Conservation (phyloP, 2,888 invertebrate species). For the Apamea anceps region DNA sequence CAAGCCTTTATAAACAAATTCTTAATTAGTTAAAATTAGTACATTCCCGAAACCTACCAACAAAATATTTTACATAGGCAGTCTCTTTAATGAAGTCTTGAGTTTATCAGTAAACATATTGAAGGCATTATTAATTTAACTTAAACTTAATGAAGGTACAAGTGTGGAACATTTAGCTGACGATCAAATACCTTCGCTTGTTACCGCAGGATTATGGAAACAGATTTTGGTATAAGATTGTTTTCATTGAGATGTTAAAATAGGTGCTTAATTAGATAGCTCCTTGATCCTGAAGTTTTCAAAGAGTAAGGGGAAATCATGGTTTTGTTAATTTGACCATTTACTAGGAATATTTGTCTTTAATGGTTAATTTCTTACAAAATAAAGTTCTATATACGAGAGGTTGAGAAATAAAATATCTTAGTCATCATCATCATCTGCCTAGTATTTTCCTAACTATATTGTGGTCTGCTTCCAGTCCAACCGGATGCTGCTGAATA, state of each 20-base stretch:
- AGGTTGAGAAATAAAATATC: no score
- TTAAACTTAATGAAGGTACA: constrained; percentile 38
- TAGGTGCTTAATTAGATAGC: background rate
- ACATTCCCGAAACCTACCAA: constrained; percentile 19
- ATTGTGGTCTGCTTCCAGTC: no score
- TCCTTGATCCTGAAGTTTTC: background rate
- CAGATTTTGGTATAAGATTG: background rate
- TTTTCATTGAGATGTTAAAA: background rate
- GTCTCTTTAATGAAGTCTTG: constrained; percentile 44
- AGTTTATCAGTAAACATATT: constrained; percentile 49
- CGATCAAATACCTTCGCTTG: constrained; percentile 26
- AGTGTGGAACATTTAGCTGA: constrained; percentile 20
- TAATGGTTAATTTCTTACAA: no score
- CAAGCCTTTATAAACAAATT: constrained; percentile 10
- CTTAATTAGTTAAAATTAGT: constrained; percentile 33
- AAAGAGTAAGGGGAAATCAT: background rate
- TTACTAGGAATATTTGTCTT: background rate
- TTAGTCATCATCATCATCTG: no score
- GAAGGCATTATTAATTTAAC: constrained; percentile 44
- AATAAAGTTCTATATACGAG: no score
- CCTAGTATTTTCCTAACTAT: no score
- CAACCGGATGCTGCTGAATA: no score
- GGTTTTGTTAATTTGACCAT: no score
- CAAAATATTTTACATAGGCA: constrained; percentile 29
- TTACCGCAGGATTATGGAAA: background rate